Percentiles rank a stretch among this genome's conserved stretches.
These are phyloP conservation scores for Muntiacus muntjak DNA, from an alignment of 2,113 vertebrate genomes.

Conservation along the genomic window DNA sequence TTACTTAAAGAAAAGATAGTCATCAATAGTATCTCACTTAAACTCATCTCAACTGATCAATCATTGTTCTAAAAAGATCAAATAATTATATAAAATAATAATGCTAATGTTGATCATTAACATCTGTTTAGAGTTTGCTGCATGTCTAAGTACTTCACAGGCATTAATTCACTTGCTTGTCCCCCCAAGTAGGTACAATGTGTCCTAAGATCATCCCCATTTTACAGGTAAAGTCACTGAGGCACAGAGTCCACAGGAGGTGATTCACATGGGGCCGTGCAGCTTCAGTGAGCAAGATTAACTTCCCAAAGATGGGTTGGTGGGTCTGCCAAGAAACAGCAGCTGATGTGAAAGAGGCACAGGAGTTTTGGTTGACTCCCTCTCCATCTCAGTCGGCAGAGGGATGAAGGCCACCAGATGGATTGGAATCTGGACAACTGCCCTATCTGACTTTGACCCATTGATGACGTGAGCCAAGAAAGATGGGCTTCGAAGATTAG, in stretches of 20 bases:
- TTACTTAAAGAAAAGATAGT: slow-evolving; percentile 30
- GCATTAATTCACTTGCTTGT: not conserved
- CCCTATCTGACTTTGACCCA: not conserved
- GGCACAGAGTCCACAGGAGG: not conserved
- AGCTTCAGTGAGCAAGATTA: not conserved
- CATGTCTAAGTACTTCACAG: not conserved
- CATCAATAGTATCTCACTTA: not conserved
- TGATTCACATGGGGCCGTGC: not conserved
- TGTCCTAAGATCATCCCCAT: not conserved
- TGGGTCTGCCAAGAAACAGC: not conserved
- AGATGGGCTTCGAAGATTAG: too few species aligned
- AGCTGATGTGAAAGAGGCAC: not conserved
- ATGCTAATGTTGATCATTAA: not conserved
- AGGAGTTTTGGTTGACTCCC: not conserved
- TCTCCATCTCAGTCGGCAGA: not conserved
- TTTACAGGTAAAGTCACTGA: not conserved
- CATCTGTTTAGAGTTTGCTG: not conserved
- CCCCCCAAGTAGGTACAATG: not conserved
- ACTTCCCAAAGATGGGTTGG: accelerated
- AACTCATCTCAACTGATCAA: not conserved
- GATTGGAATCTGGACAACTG: not conserved
- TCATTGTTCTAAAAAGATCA: not conserved
- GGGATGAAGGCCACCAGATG: not conserved
- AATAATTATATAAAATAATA: not conserved
- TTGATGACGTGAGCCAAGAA: not conserved